A percentile compares a stretch with the other conserved stretches of the same genome.
phyloP scores from a whole-genome alignment of 2,797 vertebrate species.

The Nothura maculosa region DNA sequence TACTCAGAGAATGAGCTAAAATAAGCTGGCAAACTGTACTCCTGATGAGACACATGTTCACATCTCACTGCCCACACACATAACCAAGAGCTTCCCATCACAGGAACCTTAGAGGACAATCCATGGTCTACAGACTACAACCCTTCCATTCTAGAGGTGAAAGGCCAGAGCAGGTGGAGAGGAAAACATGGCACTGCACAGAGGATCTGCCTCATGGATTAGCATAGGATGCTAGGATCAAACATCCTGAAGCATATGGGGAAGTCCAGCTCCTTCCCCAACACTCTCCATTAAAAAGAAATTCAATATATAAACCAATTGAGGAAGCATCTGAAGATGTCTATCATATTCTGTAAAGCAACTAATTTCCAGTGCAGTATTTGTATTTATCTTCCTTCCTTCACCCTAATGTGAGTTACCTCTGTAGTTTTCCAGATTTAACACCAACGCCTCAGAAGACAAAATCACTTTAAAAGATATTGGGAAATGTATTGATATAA shows the following conservation, averaged over 20 bases:
- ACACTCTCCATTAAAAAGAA: not conserved
- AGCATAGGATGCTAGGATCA: not conserved
- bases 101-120: not conserved
- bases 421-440: constrained; percentile 43
- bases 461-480: constrained; percentile 23
- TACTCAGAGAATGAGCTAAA: not conserved
- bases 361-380: constrained; percentile 17
- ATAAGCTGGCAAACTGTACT: not conserved
- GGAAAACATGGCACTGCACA: accelerated
- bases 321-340: constrained; percentile 1
- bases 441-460: not conserved
- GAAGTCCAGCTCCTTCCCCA: not conserved
- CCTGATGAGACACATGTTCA: not conserved
- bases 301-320: constrained; percentile 15
- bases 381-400: constrained; percentile 48
- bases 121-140: not conserved
- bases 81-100: not conserved
- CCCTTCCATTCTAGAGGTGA: not conserved
- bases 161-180: not conserved
- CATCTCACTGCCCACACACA: not conserved
- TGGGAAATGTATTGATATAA: not conserved
- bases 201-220: not conserved
- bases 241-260: too few species aligned
- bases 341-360: constrained; percentile 27
- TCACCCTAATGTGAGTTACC: constrained; percentile 6